Base-by-base conservation (phyloP, 2,888 invertebrate genomes). In the Patella caerulea region DNA sequence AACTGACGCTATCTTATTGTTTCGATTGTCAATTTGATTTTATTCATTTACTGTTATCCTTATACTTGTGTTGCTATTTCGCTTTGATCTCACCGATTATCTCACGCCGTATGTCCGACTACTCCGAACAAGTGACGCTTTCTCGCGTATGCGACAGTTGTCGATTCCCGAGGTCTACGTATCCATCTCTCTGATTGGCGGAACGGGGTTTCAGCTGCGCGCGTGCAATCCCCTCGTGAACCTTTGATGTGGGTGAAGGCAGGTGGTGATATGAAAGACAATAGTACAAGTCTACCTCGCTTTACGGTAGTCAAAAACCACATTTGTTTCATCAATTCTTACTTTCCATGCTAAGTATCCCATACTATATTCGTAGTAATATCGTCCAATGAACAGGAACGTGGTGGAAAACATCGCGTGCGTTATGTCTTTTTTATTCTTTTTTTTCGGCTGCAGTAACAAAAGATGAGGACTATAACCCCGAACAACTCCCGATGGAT, bases 21-120 rank as follows among this genome's bases (percentile, higher is more conserved):
- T 5, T 24, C 24, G 65, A 65, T 65, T 65, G 19, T 24, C 24
- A 19, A 24, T 11, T 65, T 65, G 24, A 19, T 65, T 65, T 24
- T 24, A 65, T 65, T 65, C 65, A 65, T 65, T 65, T 65, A 65
- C 65, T 65, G 65, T 65, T 65, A 65, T 24, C 19, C 24, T 19
- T 12, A 65, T 24, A 65, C 65, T 65, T 24, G 24, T 65, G 19
- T 65, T 24, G 19, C 14, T 24, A 24, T 14, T 5, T 9, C 7
- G 45, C 65, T 65, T 65, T 65, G 65, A 65, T 65, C 65, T 19
- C 4, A 65, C 65, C 65, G 65, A 65, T 24, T 24, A 65, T 24
- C 65, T 24, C 65, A 65, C 65, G 65, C 65, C 19, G 19, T 65
- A 19, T 24, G 65, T 65, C 24, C 24, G 65, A 65, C 65, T 24